phyloP scores from a whole-genome alignment of 1,140 invertebrate genomes.

The Harpegnathos saltator region DNA sequence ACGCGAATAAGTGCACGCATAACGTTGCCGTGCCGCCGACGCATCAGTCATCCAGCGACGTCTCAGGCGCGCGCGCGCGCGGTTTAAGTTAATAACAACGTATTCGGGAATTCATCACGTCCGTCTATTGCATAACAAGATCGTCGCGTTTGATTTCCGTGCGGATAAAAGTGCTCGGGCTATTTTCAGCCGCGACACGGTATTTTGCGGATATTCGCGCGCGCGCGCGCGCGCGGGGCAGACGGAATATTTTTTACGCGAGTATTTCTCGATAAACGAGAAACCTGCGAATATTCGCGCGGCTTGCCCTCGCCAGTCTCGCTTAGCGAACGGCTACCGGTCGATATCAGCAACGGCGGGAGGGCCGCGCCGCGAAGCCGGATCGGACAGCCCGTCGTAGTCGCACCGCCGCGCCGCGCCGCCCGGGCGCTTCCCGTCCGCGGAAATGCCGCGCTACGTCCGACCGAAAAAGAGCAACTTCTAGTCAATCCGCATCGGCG shows the following conservation, averaged over 20 bases:
- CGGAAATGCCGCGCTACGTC: conserved; percentile 8
- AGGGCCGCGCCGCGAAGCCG: background rate
- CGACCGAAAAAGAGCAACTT: conserved; percentile 54
- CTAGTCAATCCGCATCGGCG: conserved; percentile 38
- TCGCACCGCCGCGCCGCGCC: too few species aligned
- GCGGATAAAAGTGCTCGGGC: background rate
- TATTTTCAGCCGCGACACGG: background rate
- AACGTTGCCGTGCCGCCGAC: too few species aligned
- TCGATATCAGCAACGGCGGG: conserved; percentile 17
- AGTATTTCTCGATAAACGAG: conserved; percentile 2
- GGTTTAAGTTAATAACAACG: too few species aligned
- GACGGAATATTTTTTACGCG: conserved; percentile 12
- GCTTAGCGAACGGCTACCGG: background rate
- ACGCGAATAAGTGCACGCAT: too few species aligned
- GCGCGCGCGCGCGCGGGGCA: too few species aligned
- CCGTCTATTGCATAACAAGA: background rate
- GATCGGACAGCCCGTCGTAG: too few species aligned
- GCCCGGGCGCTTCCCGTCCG: conserved; percentile 7
- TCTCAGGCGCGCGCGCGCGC: too few species aligned
- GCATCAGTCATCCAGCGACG: too few species aligned
- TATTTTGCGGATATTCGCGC: background rate
- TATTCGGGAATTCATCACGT: too few species aligned
- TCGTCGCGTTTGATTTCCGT: background rate
- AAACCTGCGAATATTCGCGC: conserved; percentile 11
- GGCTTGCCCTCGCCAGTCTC: background rate